Evolutionary conservation across 2,113 vertebrate species (phyloP).

Genomic region (Sigmodon hispidus): DNA sequence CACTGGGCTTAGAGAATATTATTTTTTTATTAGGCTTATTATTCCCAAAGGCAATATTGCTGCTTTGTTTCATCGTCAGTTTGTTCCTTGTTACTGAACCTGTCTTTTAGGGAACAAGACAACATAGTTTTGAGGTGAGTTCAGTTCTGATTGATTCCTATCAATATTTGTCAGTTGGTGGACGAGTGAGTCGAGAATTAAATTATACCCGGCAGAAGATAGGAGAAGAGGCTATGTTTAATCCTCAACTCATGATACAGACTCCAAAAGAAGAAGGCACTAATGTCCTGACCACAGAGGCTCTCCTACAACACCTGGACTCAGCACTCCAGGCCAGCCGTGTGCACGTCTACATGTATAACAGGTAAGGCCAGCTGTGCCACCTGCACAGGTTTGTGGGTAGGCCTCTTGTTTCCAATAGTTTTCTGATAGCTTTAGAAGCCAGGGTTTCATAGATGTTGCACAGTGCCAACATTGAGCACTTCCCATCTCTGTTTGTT

Average conservation of each 20-base stretch:
- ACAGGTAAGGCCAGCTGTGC: conserved; percentile 94
- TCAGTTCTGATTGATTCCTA: conserved; percentile 75
- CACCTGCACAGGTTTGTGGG: conserved; percentile 94
- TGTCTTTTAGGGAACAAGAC: not conserved
- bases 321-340: conserved; percentile 96
- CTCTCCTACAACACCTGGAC: conserved; percentile 95
- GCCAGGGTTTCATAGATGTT: not conserved
- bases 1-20: not conserved
- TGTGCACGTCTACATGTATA: conserved; percentile 97
- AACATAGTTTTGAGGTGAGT: not conserved
- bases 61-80: not conserved
- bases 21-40: not conserved
- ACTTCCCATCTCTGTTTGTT: not conserved
- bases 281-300: conserved; percentile 94
- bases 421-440: not conserved
- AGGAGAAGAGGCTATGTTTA: conserved; percentile 99
- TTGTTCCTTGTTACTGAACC: no score
- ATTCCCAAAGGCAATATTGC: not conserved
- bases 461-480: not conserved
- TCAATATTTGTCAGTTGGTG: conserved; percentile 91
- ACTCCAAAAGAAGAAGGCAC: conserved; percentile 95
- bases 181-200: conserved; percentile 97
- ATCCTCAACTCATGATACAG: conserved; percentile 99
- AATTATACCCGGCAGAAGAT: conserved; percentile 99
- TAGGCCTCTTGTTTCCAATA: conserved; percentile 62